Evolutionary conservation across 2,888 invertebrate species (phyloP), one percentile per base, ranked within the genome.

Genomic region (Kryphioiulus occultus): DNA sequence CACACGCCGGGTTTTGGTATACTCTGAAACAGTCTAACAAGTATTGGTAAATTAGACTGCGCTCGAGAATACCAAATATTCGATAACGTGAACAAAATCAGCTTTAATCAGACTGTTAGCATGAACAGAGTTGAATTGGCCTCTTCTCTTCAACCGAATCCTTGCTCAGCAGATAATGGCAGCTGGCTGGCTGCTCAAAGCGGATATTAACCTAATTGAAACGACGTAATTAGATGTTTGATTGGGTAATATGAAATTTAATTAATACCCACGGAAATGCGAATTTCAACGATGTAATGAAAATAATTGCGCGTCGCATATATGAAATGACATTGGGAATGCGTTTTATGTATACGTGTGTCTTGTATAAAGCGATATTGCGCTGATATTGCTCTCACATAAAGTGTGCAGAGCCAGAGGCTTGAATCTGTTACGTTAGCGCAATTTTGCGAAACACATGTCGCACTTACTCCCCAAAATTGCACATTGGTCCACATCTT

Each of bases 191-290:
- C 26, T 26, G 68, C 26, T 68, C 68, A 68, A 68, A 68, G 68
- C 68, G 68, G 68, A 68, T 68, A 68, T 68, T 68, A 68, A 68
- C 68, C 26, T 68, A 68, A 68, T 68, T 68, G 68, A 26, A 68
- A 68, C n/a, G 68, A 10, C 10, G 68, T 68, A 68, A 68, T 68
- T 68, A 68, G 68, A 68, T 26, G 26, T 68, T 68, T 68, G 68
- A 68, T 68, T 68, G 68, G 68, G 68, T 68, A 68, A 68, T 68
- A 68, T 68, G 26, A 68, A 68, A 68, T 68, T 68, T 68, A 68
- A 68, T 68, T 68, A 68, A 68, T 26, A 68, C n/a, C 22, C 26
- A 26, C 15, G 68, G 26, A 68, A 26, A 68, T 68, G 68, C 10
- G 68, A 68, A 68, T 68, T 68, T 68, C 68, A 68, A 68, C 68